phyloP scores from a whole-genome alignment of 2,797 vertebrate species.

The Mionectes olivaceus region DNA sequence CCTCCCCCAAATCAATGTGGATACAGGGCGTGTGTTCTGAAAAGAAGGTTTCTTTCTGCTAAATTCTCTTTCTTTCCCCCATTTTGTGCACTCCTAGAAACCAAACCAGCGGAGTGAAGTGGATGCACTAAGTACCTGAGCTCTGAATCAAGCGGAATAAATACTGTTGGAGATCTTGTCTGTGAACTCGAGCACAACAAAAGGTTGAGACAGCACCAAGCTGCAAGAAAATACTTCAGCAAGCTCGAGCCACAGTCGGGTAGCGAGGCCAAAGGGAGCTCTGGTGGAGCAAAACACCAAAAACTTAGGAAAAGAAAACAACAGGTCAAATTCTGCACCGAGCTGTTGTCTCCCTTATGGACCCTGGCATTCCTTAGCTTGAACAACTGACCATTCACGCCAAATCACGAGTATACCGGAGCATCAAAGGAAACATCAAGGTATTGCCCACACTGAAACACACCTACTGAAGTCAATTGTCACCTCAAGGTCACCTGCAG shows the following conservation, averaged over 20 bases:
- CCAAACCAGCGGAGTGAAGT: constrained; percentile 45
- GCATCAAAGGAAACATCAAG: constrained; percentile 42
- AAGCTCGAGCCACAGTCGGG: constrained; percentile 43
- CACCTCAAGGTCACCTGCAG: constrained; percentile 54
- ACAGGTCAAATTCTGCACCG: neutral
- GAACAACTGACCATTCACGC: constrained; percentile 17
- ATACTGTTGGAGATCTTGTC: constrained; percentile 42
- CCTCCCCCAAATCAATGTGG: neutral
- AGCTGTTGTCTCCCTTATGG: neutral
- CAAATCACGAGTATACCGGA: constrained; percentile 56
- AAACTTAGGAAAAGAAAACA: neutral
- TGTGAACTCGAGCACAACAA: constrained; percentile 40
- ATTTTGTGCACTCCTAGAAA: constrained; percentile 23
- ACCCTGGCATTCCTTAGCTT: constrained; percentile 5
- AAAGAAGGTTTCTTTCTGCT: neutral
- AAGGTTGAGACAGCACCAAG: constrained; percentile 43
- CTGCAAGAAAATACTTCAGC: constrained; percentile 38
- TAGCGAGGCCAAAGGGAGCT: constrained; percentile 33
- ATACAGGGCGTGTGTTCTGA: neutral
- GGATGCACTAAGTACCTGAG: constrained; percentile 72
- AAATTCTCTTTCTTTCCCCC: neutral
- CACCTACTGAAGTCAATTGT: constrained; percentile 43
- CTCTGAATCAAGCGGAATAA: constrained; percentile 66
- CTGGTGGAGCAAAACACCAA: neutral
- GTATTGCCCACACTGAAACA: constrained; percentile 47